Conservation (phyloP, 2,113 vertebrate species). For the Riparia riparia region DNA sequence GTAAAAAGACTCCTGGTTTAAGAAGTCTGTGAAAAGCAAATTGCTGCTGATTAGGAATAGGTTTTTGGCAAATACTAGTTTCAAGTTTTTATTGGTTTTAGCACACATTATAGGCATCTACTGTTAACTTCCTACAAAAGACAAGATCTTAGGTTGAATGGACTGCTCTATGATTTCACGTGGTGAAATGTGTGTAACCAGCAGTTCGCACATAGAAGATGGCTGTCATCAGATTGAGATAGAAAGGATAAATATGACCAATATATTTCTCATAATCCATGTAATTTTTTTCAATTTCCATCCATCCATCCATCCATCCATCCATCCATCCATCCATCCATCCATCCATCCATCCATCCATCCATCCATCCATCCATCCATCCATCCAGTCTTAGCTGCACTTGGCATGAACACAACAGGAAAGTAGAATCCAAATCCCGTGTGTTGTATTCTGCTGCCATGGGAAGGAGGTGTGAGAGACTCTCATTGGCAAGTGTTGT, state of each 20-base stretch:
- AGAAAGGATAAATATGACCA: not conserved
- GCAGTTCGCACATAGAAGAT: not conserved
- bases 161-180: not conserved
- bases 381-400: not conserved
- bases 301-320: too few species aligned
- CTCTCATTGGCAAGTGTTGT: not conserved
- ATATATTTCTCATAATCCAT: not conserved
- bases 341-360: too few species aligned
- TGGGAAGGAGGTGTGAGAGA: too few species aligned
- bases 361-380: too few species aligned
- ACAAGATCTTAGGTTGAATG: not conserved
- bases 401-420: not conserved
- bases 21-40: not conserved
- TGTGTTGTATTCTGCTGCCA: not conserved
- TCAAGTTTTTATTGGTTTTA: not conserved
- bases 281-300: fast-evolving
- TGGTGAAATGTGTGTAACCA: not conserved
- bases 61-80: not conserved
- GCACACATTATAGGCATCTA: not conserved
- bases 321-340: too few species aligned
- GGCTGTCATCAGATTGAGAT: not conserved
- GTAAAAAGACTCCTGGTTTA: not conserved
- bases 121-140: not conserved
- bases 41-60: not conserved
- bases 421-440: not conserved